Evolutionary conservation across 1,140 invertebrate genomes (phyloP).

Genomic region (Papilio glaucus): DNA sequence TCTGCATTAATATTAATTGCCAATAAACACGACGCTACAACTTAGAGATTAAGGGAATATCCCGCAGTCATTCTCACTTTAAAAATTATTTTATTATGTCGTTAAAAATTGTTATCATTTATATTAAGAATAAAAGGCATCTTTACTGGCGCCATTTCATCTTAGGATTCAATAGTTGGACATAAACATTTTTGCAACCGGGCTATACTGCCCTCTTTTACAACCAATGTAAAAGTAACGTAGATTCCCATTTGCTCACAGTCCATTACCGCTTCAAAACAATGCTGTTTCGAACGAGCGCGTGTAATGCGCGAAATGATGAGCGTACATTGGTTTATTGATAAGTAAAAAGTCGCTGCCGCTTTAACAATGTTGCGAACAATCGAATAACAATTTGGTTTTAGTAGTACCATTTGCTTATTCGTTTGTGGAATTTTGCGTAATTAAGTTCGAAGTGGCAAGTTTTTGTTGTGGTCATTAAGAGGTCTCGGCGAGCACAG

Average conservation of each 20-base stretch:
- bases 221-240: slow-evolving; percentile 1
- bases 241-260: slow-evolving; percentile 12
- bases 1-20: slow-evolving; percentile 21
- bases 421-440: slow-evolving; percentile 75
- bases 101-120: slow-evolving; percentile 60
- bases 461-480: slow-evolving; percentile 71
- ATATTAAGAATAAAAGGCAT: slow-evolving; percentile 46
- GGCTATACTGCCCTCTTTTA: slow-evolving; percentile 27
- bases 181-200: slow-evolving; percentile 39
- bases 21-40: neutral
- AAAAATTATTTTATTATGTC: slow-evolving; percentile 47
- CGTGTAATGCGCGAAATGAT: slow-evolving; percentile 30
- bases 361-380: slow-evolving; percentile 66
- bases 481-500: slow-evolving; percentile 38
- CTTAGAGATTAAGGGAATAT: neutral
- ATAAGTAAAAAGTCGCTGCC: slow-evolving; percentile 44
- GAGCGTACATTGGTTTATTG: slow-evolving; percentile 18
- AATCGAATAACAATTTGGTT: slow-evolving; percentile 56
- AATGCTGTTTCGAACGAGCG: neutral
- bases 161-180: slow-evolving; percentile 45
- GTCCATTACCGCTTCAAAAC: slow-evolving; percentile 6
- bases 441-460: slow-evolving; percentile 74
- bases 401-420: slow-evolving; percentile 50
- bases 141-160: slow-evolving; percentile 54
- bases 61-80: slow-evolving; percentile 4